These are phyloP conservation scores for Fringilla coelebs DNA, from an alignment of 2,797 vertebrate species.

Conservation along the genomic window DNA sequence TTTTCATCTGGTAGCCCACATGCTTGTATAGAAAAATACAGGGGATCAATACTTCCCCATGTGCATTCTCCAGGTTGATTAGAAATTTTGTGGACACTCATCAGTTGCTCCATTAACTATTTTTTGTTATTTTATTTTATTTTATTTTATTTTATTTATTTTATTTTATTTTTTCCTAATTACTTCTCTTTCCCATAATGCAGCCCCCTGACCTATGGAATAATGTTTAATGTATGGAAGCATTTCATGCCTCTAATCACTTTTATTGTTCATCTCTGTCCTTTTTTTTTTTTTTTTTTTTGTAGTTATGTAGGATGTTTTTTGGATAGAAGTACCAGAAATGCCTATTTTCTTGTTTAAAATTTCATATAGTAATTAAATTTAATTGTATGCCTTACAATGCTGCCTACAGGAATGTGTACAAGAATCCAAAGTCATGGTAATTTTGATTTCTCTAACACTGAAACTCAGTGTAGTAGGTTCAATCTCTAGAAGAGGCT, in stretches of 20 bases:
- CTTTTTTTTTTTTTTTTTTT: neutral
- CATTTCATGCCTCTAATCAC: neutral
- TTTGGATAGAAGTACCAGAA: neutral
- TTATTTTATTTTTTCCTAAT: neutral
- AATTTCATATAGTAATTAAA: constrained; percentile 70
- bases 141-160: rapidly evolving
- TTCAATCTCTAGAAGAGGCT: neutral
- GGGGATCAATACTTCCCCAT: neutral
- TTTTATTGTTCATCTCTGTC: neutral
- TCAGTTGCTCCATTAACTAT: neutral
- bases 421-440: constrained; percentile 68
- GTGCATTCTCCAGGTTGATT: neutral
- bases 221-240: neutral
- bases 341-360: neutral
- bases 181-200: neutral
- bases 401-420: constrained; percentile 58
- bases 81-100: neutral
- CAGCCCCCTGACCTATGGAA: neutral
- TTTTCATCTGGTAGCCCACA: neutral
- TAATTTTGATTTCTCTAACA: neutral
- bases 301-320: neutral
- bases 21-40: neutral
- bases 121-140: neutral
- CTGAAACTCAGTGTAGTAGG: neutral
- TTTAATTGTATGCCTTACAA: constrained; percentile 66